Evolutionary conservation across 2,113 vertebrate genomes (phyloP).

Genomic region (Nannobrachium achirus): DNA sequence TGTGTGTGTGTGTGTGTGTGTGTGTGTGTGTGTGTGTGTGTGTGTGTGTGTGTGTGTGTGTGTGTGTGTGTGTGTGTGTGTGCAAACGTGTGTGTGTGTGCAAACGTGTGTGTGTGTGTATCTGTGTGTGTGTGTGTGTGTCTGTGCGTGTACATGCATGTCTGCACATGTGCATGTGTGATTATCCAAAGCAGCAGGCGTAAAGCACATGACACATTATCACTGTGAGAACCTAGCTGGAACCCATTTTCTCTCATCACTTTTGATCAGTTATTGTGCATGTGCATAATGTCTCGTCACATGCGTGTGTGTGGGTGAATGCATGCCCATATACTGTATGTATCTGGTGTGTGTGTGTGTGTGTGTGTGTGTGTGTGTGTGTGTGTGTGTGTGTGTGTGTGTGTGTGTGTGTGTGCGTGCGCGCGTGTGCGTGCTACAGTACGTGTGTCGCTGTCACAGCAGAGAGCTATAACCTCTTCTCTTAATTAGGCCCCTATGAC

Average conservation of each 20-base stretch:
- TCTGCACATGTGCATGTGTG: neutral
- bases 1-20: no score
- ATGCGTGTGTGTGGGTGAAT: no score
- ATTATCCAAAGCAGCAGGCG: neutral
- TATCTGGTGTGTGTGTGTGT: neutral
- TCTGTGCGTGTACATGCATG: no score
- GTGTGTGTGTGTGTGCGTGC: neutral
- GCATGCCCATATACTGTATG: neutral
- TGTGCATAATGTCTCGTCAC: no score
- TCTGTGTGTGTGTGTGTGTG: no score
- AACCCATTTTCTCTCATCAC: neutral
- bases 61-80: slow-evolving; percentile 4
- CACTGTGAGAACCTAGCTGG: neutral
- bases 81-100: no score
- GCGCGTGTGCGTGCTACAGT: neutral
- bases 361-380: neutral
- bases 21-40: no score
- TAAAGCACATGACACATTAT: neutral
- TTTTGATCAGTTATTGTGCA: no score
- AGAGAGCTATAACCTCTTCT: slow-evolving; percentile 4
- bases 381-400: neutral
- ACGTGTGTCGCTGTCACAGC: neutral
- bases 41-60: neutral
- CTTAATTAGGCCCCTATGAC: slow-evolving; percentile 18
- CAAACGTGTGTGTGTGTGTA: neutral